Conservation (phyloP, 2,888 invertebrate species). For the Exocentrus adspersus region DNA sequence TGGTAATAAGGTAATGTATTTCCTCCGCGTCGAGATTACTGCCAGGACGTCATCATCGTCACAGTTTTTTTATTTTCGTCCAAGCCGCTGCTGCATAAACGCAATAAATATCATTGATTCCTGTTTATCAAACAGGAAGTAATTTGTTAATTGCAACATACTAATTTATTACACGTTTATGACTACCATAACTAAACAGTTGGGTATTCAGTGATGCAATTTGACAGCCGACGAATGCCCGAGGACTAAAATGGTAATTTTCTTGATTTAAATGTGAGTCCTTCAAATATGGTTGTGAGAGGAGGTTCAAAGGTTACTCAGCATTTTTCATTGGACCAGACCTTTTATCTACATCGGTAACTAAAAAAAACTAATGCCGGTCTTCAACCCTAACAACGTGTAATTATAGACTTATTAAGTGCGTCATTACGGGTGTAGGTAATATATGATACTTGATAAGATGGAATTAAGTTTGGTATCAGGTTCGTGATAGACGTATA, state of each 20-base stretch:
- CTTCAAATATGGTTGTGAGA: slow-evolving; percentile 23
- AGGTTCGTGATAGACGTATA: too few relatives aligned
- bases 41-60: neutral
- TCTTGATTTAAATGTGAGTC: slow-evolving; percentile 14
- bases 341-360: slow-evolving; percentile 27
- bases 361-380: slow-evolving; percentile 18
- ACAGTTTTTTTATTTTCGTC: neutral
- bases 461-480: neutral
- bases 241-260: slow-evolving; percentile 11
- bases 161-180: slow-evolving; percentile 1
- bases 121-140: slow-evolving; percentile 6
- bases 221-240: slow-evolving; percentile 1
- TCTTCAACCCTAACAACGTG: slow-evolving; percentile 8
- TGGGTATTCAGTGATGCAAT: slow-evolving; percentile 14
- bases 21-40: neutral
- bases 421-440: neutral
- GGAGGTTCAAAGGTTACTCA: slow-evolving; percentile 29
- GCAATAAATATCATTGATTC: neutral
- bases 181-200: neutral
- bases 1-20: neutral
- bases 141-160: slow-evolving; percentile 7
- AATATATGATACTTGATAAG: neutral
- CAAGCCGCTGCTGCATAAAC: neutral
- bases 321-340: slow-evolving; percentile 31
- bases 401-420: neutral